Conservation (phyloP, 2,797 vertebrate genomes). For the Pangasius larnaudii region DNA sequence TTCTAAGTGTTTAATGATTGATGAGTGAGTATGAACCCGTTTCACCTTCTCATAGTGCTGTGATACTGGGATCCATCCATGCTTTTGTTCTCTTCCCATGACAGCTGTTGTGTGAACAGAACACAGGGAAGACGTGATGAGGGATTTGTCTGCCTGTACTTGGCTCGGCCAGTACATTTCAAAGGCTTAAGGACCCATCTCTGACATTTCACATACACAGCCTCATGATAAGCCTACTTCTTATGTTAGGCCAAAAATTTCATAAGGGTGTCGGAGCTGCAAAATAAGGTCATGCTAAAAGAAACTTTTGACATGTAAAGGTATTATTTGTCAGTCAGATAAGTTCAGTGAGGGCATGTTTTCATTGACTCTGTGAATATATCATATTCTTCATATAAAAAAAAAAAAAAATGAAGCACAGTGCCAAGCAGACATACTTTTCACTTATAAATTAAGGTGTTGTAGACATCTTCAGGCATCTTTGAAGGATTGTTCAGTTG, state of each 20-base stretch:
- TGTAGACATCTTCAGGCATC: neutral
- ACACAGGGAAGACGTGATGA: constrained; percentile 36
- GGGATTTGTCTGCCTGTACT: constrained; percentile 45
- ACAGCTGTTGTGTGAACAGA: constrained; percentile 51
- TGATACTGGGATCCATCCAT: constrained; percentile 9
- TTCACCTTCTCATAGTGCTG: constrained; percentile 13
- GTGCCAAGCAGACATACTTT: constrained; percentile 14
- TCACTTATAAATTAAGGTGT: neutral
- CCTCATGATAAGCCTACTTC: constrained; percentile 29
- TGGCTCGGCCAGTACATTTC: constrained; percentile 27
- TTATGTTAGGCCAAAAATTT: constrained; percentile 22
- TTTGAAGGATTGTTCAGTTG: neutral
- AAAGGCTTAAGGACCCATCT: constrained; percentile 24
- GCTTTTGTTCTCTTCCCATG: constrained; percentile 32
- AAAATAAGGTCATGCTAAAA: constrained; percentile 22
- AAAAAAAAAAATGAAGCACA: neutral
- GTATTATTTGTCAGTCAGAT: constrained; percentile 8
- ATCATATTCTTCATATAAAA: neutral
- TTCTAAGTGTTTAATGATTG: neutral
- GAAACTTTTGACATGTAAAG: constrained; percentile 13
- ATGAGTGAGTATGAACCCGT: neutral
- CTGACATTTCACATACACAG: constrained; percentile 30
- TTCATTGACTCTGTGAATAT: neutral
- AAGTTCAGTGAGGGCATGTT: neutral
- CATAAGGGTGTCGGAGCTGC: neutral